phyloP scores from a whole-genome alignment of 30 jellyfish, hydroid and myxozoan genomes.

The Turritopsis dohrnii region DNA sequence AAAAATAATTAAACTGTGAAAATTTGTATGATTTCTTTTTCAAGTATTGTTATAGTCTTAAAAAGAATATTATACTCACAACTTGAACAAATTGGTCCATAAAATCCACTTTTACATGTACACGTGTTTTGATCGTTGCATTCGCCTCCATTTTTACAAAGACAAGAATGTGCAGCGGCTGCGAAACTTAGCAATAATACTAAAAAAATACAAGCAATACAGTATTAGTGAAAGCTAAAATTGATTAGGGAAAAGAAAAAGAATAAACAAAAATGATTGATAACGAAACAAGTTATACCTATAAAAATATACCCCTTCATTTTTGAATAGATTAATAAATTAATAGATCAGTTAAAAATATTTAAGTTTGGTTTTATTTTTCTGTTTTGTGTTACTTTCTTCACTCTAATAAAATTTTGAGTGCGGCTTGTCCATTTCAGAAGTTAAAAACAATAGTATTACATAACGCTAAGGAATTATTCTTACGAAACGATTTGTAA shows the following conservation, averaged over 20 bases:
- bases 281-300: neutral
- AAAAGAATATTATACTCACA: neutral
- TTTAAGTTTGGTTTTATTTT: too few relatives aligned
- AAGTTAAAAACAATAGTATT: neutral
- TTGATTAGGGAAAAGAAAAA: too few relatives aligned
- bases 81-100: neutral
- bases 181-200: neutral
- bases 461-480: neutral
- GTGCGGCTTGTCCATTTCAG: neutral
- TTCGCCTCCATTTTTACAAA: conserved; percentile 3
- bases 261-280: neutral
- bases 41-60: neutral
- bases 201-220: too few relatives aligned
- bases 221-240: too few relatives aligned
- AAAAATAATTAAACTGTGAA: neutral
- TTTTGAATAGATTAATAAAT: too few relatives aligned
- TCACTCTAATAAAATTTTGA: neutral
- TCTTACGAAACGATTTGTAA: neutral
- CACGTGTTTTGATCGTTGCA: neutral
- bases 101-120: conserved; percentile 6
- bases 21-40: neutral
- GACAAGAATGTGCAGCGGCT: neutral
- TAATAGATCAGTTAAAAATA: too few relatives aligned
- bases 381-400: neutral
- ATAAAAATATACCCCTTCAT: neutral